A percentile compares a stretch with the other conserved stretches of the same genome.
Evolutionary conservation across 2,113 vertebrate species (phyloP).

Genomic region (Tenebrosternarchus preto): DNA sequence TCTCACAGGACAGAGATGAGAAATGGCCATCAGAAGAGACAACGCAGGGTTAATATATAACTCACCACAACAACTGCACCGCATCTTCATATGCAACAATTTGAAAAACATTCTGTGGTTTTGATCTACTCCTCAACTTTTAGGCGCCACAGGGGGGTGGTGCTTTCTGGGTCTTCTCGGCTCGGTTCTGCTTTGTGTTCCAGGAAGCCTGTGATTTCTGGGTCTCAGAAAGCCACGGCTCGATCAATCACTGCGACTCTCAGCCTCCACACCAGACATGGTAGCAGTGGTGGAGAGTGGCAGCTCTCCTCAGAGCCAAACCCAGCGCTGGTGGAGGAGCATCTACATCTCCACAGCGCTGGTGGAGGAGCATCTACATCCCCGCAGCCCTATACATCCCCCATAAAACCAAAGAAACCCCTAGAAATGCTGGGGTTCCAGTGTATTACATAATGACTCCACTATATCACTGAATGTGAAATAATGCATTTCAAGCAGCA

Average conservation of each 20-base stretch:
- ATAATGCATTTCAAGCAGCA: not conserved
- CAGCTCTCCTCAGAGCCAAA: too few relatives aligned
- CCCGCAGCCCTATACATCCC: too few relatives aligned
- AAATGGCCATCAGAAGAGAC: conserved; percentile 49
- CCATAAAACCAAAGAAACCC: not conserved
- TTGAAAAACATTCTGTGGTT: not conserved
- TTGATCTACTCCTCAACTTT: conserved; percentile 18
- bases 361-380: too few relatives aligned
- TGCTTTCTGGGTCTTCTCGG: conserved; percentile 39
- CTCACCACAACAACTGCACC: conserved; percentile 50
- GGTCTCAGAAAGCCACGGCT: conserved; percentile 40
- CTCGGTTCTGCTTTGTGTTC: conserved; percentile 22
- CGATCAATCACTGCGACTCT: conserved; percentile 55
- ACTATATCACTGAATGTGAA: too few relatives aligned
- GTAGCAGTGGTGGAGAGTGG: too few relatives aligned
- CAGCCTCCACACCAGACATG: conserved; percentile 27
- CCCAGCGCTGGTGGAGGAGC: too few relatives aligned
- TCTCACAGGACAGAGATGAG: conserved; percentile 62
- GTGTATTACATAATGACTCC: too few relatives aligned
- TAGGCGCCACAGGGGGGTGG: conserved; percentile 14
- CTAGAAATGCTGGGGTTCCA: too few relatives aligned
- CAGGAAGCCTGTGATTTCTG: conserved; percentile 38
- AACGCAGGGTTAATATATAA: conserved; percentile 39
- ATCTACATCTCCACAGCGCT: too few relatives aligned
- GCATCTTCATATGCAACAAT: conserved; percentile 29